Evolutionary conservation across 2,797 vertebrate species (phyloP).

Genomic region (Eurystomus glaucurus): DNA sequence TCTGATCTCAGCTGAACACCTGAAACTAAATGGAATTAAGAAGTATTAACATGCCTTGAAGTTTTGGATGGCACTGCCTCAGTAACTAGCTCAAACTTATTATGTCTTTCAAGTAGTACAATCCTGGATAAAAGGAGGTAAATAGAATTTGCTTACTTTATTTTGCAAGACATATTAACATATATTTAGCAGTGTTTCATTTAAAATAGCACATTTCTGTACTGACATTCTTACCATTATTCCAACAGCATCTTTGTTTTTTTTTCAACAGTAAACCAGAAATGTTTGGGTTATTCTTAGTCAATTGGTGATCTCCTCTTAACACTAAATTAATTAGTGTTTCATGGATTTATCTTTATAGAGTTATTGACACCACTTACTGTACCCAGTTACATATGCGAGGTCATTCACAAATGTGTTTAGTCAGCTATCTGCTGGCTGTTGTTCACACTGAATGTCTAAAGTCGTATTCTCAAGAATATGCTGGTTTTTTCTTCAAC

Average conservation of each 20-base stretch:
- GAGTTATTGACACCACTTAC: not conserved
- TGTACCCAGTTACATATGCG: not conserved
- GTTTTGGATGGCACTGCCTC: not conserved
- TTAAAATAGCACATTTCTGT: not conserved
- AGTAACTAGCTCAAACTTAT: not conserved
- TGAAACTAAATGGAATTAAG: not conserved
- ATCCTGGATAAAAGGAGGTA: not conserved
- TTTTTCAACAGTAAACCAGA: not conserved
- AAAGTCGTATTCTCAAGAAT: not conserved
- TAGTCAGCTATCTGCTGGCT: constrained; percentile 28
- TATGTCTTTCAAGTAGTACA: not conserved
- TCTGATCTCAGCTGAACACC: not conserved
- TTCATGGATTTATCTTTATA: constrained; percentile 22
- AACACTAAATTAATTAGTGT: constrained; percentile 1
- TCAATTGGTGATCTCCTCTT: constrained; percentile 16
- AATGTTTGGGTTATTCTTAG: not conserved
- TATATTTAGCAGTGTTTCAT: not conserved
- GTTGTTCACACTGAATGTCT: not conserved
- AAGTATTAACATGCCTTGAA: not conserved
- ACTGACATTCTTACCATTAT: not conserved
- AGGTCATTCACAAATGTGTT: constrained; percentile 33
- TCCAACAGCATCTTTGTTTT: fast-evolving
- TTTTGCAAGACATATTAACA: not conserved
- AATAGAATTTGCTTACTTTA: not conserved
- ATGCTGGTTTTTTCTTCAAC: not conserved